Evolutionary conservation across 2,113 vertebrate genomes (phyloP), one percentile per base, ranked within the genome.

Genomic region (Gobius niger): DNA sequence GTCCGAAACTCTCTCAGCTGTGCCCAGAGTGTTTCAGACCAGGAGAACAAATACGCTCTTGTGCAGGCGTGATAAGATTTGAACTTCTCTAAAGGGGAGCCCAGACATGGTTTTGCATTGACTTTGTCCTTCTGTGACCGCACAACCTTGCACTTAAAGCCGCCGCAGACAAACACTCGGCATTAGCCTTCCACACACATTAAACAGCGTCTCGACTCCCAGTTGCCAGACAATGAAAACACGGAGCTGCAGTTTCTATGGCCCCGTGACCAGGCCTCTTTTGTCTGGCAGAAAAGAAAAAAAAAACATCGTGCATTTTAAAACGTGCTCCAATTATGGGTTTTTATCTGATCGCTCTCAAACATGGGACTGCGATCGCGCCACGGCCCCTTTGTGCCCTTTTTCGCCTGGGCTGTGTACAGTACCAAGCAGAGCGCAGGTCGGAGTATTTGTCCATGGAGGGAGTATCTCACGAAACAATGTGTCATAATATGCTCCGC

Each of bases 391-490:
- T 90, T 87, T 88, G 85, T 90, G 85, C 70, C 73, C 73, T 34
- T 77, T 34, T 70, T 87, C 42, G 73, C 85, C 24, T 75, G 76
- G 76, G 78, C 70, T 68, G 90, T 91, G 92, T 94, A 91, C 93
- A 68, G 95, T 95, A 93, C 95, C 95, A 94, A 89, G 91, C 91
- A 4, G 94, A 90, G 91, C 92, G 91, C 85, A 93, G 92, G 90
- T 90, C 82, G 82, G 82, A 90, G 80, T 95, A 93, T 96, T 96
- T 95, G 94, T 95, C 92, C 90, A 95, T 94, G 95, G 95, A 85
- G 95, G 94, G 89, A 90, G 79, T 80, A 24, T 79, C 85, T 69
- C 66, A 4, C 59, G 82, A 80, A 83, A 80, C 82, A 85, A 75
- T 70, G 80, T 77, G 78, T 87, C 86, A 78, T 69, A 0, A 34